Conservation (phyloP, 2,113 vertebrate genomes). For the Scophthalmus maximus region DNA sequence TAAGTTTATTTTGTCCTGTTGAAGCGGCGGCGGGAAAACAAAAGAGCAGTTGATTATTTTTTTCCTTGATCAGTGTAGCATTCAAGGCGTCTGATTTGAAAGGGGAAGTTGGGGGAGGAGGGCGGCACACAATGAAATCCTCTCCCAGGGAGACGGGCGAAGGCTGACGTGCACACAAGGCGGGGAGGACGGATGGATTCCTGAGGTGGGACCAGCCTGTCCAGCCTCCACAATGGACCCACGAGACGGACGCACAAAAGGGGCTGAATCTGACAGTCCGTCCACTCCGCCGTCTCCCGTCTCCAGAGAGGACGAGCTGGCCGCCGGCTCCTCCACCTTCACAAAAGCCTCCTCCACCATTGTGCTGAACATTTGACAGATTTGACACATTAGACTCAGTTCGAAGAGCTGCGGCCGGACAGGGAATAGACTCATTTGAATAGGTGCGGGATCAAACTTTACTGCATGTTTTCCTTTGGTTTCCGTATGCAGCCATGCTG, state of each 20-base stretch:
- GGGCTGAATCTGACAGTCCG: constrained; percentile 69
- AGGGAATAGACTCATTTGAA: constrained; percentile 52
- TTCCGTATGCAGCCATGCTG: background rate
- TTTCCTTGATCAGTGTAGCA: constrained; percentile 80
- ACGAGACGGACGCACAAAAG: constrained; percentile 68
- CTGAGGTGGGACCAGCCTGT: constrained; percentile 64
- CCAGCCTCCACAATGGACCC: constrained; percentile 74
- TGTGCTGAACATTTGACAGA: constrained; percentile 61
- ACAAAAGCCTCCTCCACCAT: constrained; percentile 68
- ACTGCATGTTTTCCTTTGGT: background rate
- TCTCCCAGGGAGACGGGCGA: constrained; percentile 47
- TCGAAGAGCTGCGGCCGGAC: constrained; percentile 31
- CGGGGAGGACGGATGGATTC: constrained; percentile 62
- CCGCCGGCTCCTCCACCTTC: constrained; percentile 48
- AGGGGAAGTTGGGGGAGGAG: constrained; percentile 3
- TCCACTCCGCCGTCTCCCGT: constrained; percentile 59
- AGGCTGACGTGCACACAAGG: constrained; percentile 69
- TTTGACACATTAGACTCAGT: constrained; percentile 64
- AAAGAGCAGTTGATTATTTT: constrained; percentile 83
- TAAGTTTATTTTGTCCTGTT: constrained; percentile 80
- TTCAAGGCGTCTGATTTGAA: constrained; percentile 66
- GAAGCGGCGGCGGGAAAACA: constrained; percentile 76
- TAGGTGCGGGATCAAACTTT: constrained; percentile 20
- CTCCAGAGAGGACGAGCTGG: constrained; percentile 62
- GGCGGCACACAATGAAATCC: constrained; percentile 60